Evolutionary conservation across 37 sponge, comb jelly and placozoan genomes (phyloP).

Genomic region (Spongilla lacustris): DNA sequence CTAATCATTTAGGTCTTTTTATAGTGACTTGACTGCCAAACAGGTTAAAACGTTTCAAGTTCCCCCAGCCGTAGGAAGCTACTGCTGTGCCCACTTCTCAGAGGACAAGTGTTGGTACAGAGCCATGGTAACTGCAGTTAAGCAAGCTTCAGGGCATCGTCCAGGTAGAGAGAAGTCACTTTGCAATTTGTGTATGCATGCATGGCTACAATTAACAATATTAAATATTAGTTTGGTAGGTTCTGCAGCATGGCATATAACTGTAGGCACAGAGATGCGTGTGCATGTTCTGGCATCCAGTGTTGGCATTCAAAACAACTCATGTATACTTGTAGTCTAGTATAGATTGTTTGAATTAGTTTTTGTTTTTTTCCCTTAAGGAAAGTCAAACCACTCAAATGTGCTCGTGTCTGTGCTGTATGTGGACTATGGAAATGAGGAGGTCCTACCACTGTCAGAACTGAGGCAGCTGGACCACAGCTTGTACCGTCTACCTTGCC

Average conservation of each 20-base stretch:
- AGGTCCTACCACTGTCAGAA: background rate
- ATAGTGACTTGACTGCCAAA: background rate
- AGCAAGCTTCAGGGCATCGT: background rate
- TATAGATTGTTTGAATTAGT: background rate
- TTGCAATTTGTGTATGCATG: too few species aligned
- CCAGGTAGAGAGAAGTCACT: background rate
- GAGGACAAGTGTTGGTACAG: constrained; percentile 64
- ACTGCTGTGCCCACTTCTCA: constrained; percentile 58
- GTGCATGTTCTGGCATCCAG: too few species aligned
- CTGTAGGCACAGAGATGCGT: too few species aligned
- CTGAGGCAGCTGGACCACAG: constrained; percentile 15
- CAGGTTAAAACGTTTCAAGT: background rate
- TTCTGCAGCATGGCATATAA: too few species aligned
- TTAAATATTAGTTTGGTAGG: too few species aligned
- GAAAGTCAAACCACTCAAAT: background rate
- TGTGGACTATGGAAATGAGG: constrained; percentile 59
- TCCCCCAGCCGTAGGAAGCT: constrained; percentile 32
- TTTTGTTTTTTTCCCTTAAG: background rate
- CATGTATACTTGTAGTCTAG: background rate
- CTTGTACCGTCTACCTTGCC: constrained; percentile 16
- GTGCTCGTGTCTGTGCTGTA: constrained; percentile 7
- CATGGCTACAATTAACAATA: too few species aligned
- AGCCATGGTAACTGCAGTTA: constrained; percentile 24
- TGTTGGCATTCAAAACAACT: too few species aligned
- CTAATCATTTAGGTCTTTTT: background rate